A percentile compares a stretch with the other conserved stretches of the same genome.
phyloP scores from a whole-genome alignment of 2,888 invertebrate genomes.

The Drosophila diplacantha region DNA sequence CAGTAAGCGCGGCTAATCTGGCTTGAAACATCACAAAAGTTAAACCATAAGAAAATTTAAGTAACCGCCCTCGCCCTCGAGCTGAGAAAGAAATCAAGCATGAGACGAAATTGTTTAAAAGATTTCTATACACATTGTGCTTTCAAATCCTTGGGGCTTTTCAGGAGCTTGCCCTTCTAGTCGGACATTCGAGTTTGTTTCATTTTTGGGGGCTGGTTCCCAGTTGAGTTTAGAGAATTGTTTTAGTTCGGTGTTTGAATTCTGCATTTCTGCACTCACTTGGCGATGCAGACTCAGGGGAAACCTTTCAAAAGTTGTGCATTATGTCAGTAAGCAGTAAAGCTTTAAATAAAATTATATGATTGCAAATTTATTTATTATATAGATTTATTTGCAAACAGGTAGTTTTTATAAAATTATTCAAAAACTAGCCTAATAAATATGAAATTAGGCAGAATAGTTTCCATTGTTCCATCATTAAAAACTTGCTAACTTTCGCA shows the following conservation, averaged over 20 bases:
- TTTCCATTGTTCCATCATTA: constrained; percentile 44
- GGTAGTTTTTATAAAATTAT: background rate
- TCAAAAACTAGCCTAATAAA: background rate
- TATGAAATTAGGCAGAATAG: too few relatives aligned
- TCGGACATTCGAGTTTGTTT: constrained; percentile 14
- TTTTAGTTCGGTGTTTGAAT: constrained; percentile 57
- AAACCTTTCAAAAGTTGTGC: constrained; percentile 2
- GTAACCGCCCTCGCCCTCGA: constrained; percentile 34
- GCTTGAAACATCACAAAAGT: constrained; percentile 59
- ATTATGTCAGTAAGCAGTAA: background rate
- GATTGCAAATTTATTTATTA: background rate
- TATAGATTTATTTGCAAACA: background rate
- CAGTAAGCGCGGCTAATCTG: constrained; percentile 54
- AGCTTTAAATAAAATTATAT: background rate
- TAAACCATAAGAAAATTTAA: constrained; percentile 64
- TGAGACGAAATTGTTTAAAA: constrained; percentile 59
- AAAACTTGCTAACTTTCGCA: constrained; percentile 40
- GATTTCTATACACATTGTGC: constrained; percentile 52
- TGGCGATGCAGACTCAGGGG: constrained; percentile 4
- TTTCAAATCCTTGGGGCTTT: constrained; percentile 50
- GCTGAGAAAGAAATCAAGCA: constrained; percentile 48
- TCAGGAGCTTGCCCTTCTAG: background rate
- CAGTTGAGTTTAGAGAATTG: constrained; percentile 51
- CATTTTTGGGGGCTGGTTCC: constrained; percentile 37
- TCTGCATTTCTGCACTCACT: constrained; percentile 38